A percentile compares a stretch with the other conserved stretches of the same genome.
Conservation (phyloP, 2,113 vertebrate genomes). For the Fulica atra region DNA sequence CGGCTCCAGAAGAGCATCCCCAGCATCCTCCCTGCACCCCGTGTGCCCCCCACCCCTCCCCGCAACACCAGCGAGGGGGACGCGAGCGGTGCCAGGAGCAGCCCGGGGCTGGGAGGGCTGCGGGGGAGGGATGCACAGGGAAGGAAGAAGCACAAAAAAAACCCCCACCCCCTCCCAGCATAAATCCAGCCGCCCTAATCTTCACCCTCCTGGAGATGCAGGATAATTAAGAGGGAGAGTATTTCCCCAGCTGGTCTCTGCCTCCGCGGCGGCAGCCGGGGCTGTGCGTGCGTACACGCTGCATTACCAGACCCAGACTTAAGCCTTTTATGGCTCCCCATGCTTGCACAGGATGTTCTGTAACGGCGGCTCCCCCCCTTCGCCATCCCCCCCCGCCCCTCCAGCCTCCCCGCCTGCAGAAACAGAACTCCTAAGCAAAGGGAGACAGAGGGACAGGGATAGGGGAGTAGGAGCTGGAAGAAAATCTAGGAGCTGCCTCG, state of each 20-base stretch:
- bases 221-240: background rate
- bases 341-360: constrained; percentile 24
- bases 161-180: background rate
- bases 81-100: background rate
- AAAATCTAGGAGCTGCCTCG: background rate
- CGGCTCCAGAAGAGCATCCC: background rate
- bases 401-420: background rate
- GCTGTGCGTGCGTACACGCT: background rate
- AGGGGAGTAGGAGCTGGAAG: background rate
- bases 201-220: background rate
- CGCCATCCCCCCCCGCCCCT: background rate
- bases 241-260: constrained; percentile 32
- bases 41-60: background rate
- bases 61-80: background rate
- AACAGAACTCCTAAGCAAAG: background rate
- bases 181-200: background rate
- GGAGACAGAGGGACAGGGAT: background rate
- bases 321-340: constrained; percentile 64
- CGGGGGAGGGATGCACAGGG: background rate
- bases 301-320: background rate
- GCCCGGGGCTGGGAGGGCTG: background rate
- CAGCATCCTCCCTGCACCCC: background rate
- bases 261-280: background rate
- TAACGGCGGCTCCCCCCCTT: background rate
- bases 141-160: too few species aligned